phyloP scores from a whole-genome alignment of 2,113 vertebrate genomes.

The Elephantulus edwardii region DNA sequence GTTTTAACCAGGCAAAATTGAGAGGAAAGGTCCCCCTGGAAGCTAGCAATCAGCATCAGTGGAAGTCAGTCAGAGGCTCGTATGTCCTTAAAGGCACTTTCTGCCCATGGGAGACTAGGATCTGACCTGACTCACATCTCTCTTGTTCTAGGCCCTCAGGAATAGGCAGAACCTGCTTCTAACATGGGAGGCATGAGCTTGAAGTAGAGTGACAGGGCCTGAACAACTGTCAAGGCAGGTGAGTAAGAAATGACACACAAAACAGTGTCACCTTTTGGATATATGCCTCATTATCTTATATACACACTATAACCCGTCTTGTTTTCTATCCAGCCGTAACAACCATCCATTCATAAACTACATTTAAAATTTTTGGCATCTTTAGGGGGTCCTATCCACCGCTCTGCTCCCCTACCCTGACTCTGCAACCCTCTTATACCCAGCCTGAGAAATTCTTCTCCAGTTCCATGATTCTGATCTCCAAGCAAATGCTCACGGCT shows the following conservation, averaged over 20 bases:
- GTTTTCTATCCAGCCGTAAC: background rate
- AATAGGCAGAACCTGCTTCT: background rate
- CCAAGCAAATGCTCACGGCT: background rate
- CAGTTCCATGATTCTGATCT: background rate
- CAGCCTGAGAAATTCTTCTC: background rate
- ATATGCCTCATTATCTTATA: background rate
- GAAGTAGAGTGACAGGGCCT: too few species aligned
- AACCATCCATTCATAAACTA: accelerated
- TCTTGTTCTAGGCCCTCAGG: background rate
- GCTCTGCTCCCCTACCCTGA: background rate
- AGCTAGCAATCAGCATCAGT: background rate
- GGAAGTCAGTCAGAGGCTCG: background rate
- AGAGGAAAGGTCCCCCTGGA: background rate
- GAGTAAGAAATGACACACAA: background rate
- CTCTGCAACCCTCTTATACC: background rate
- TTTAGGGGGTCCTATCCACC: background rate
- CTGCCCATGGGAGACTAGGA: background rate
- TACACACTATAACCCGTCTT: too few species aligned
- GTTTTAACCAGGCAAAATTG: too few species aligned
- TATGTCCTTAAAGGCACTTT: background rate
- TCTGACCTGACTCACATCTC: background rate
- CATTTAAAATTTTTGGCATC: background rate
- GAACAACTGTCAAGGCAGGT: background rate
- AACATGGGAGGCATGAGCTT: accelerated
- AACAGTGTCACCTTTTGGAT: background rate